phyloP scores from a whole-genome alignment of 53 echinoderm and acorn worm species.

The Mesocentrotus franciscanus region DNA sequence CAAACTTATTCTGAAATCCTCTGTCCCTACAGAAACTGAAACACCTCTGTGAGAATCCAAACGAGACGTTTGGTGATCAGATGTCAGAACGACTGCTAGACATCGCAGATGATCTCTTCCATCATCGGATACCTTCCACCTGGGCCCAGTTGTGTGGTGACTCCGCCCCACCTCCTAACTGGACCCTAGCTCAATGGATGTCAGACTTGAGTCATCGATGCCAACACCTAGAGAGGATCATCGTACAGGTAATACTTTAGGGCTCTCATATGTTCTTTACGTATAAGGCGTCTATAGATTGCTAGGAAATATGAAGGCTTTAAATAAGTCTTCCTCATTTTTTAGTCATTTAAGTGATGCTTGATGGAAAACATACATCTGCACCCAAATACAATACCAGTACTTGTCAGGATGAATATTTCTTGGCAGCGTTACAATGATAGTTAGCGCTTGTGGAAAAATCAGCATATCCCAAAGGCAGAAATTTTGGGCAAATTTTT shows the following conservation, averaged over 20 bases:
- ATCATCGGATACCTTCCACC: conserved; percentile 87
- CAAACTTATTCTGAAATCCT: neutral
- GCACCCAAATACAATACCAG: too few relatives aligned
- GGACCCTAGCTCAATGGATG: conserved; percentile 89
- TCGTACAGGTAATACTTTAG: conserved; percentile 78
- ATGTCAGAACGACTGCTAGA: conserved; percentile 90
- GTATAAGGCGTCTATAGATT: too few relatives aligned
- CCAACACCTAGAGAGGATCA: conserved; percentile 97
- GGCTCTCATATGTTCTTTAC: too few relatives aligned
- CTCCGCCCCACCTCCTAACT: conserved; percentile 92
- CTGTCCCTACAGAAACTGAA: conserved; percentile 79
- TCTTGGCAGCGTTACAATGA: too few relatives aligned
- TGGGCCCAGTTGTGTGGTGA: conserved; percentile 92
- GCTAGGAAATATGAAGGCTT: too few relatives aligned
- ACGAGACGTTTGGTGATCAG: conserved; percentile 91
- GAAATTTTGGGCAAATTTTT: too few relatives aligned
- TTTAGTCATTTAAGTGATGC: too few relatives aligned
- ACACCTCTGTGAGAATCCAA: conserved; percentile 91
- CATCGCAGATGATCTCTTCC: conserved; percentile 92
- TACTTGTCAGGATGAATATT: too few relatives aligned
- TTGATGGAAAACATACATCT: too few relatives aligned
- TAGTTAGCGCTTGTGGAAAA: too few relatives aligned
- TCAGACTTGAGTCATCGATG: conserved; percentile 84
- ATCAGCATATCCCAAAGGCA: too few relatives aligned
- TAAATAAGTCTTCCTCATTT: too few relatives aligned